Base-by-base conservation (phyloP, 2,113 vertebrate species). In the Myiozetetes cayanensis region DNA sequence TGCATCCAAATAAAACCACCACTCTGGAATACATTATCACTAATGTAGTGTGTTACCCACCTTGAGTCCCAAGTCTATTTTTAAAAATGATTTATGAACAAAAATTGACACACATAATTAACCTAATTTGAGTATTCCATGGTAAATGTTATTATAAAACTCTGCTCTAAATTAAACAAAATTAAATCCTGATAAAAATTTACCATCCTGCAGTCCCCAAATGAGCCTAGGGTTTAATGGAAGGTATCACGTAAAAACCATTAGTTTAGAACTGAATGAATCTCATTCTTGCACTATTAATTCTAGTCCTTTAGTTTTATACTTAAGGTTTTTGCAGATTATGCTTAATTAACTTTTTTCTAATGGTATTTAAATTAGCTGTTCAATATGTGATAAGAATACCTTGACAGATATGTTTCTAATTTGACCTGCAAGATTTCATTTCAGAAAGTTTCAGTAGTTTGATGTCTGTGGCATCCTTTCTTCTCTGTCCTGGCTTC, bases 121-220 rank as follows among this genome's bases (percentile, higher is more conserved):
- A 92, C 67, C 47, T 83, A 95, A 97, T 96, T 77, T 68, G 63
- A 88, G 46, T 78, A 93, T 75, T 90, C 33, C 22, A 12, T n/a
- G 46, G 87, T 77, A 96, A 90, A 94, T 90, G 58, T 94, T 94
- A 95, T 94, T 90, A 67, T 8, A 96, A 80, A 96, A 72, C 35
- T 91, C 88, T 87, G 43, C 25, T 97, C 56, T 92, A 94, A 90
- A 96, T 97, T 90, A 96, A 96, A 93, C 83, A 95, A 76, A 97
- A 96, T 96, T 95, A 95, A 96, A 70, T 86, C 39, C 65, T 94
- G 87, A 93, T 96, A 93, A 97, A 96, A 96, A 91, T 75, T 83
- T 91, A 93, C 90, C 87, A n/a, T 89, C 58, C 89, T 94, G 72
- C 72, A 80, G 78, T 81, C 71, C 67, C 87, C 62, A 76, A 58